Evolutionary conservation across 2,797 vertebrate genomes (phyloP).

Genomic region (Tokudaia tokunoshimensis): DNA sequence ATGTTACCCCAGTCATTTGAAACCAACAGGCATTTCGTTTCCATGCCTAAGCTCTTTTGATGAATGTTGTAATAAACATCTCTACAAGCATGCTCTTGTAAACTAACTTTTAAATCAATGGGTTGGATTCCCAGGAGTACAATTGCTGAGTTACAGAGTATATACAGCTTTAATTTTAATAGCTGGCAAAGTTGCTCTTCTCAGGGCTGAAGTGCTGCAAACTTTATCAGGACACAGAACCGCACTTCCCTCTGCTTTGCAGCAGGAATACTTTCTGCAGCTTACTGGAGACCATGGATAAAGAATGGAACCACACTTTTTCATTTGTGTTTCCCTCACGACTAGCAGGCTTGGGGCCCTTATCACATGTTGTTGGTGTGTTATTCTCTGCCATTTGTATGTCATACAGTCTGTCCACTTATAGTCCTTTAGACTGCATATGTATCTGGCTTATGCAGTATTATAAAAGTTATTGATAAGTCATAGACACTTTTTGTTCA

Average conservation of each 20-base stretch:
- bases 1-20: not conserved
- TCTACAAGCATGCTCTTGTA: not conserved
- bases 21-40: not conserved
- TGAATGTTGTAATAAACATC: not conserved
- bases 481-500: not conserved
- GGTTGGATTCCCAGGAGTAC: not conserved
- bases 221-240: not conserved
- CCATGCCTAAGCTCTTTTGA: not conserved
- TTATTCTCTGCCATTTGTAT: not conserved
- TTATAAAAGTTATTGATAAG: not conserved
- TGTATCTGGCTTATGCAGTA: not conserved
- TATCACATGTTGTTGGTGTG: not conserved
- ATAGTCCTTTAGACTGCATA: not conserved
- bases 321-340: not conserved
- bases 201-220: not conserved
- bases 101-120: not conserved
- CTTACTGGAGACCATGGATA: not conserved
- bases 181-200: not conserved
- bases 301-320: not conserved
- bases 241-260: not conserved
- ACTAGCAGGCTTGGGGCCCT: not conserved
- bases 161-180: slow-evolving; percentile 35
- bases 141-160: not conserved
- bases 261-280: not conserved
- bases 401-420: not conserved